Base-by-base conservation (phyloP, 2,888 invertebrate species). In the Antheraea assamensis region DNA sequence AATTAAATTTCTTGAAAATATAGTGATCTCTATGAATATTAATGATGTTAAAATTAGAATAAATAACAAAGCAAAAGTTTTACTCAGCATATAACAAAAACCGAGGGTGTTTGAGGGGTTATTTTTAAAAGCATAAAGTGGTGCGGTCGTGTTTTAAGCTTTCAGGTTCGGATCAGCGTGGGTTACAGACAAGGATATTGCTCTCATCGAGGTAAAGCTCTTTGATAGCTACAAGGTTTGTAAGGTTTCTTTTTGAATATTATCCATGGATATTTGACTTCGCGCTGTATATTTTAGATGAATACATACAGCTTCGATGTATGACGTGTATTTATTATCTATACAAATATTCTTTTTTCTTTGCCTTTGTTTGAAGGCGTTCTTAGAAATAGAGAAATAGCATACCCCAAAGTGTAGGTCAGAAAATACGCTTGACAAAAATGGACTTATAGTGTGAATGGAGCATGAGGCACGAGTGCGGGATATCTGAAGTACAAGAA, bases 71-170 rank as follows among this genome's bases (percentile, higher is more conserved):
- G 24, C 13, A 24, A 24, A 58, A 24, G 24, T 58, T 8, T 58
- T 58, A 58, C 24, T 58, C 58, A 58, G 58, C 58, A 2, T 58
- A 58, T 24, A 58, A 58, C 24, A n/a, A 55, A 55, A 55, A 55
- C 55, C n/a, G 21, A 58, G 58, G 3, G 58, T 58, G 8, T 58
- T 4, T 24, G 3, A 61, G 17, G 61, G 61, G 61, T 61, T 61
- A 27, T 27, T 61, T 61, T 61, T 61, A 27, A 61, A 61, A 27
- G 17, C 61, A 27, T 61, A 61, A 21, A 68, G 8, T 4, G 21
- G 21, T 7, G 21, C 73, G 64, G 47, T 71, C 70, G 74, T 66
- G 35, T 74, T 66, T 72, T 72, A 70, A 68, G 68, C 68, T 68
- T 68, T 68, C 35, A 68, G 35, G 4, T 31, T 68, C 31, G 35